Evolutionary conservation across 2,113 vertebrate species (phyloP), one percentile per base, ranked within the genome.

Genomic region (Aldabrachelys gigantea): DNA sequence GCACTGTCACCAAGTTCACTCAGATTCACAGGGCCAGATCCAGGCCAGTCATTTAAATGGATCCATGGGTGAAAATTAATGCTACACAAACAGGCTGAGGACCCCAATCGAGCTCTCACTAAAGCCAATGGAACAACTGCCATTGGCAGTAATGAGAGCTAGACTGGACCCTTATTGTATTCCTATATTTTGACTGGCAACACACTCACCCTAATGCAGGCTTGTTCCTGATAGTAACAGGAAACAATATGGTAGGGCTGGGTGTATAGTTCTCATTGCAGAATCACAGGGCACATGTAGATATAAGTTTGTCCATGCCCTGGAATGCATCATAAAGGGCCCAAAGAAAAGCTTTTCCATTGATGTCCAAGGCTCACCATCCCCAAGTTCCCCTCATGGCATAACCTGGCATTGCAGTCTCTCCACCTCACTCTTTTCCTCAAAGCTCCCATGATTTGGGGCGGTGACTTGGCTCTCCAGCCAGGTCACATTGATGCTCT

Each of bases 201-300:
- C 93, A 50, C 52, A 50, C 41, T 10, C 49, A 17, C 53, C n/a
- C 38, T 44, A 17, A 57, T 81, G 79, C 38, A 88, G 50, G 50
- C 82, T 12, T 86, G 17, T 57, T 89, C 25, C 87, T 75, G 22
- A 44, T 47, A 76, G 41, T 11, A 76, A 44, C 6, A 90, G 86
- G 49, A 93, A 88, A 82, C 80, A 31, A 80, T 56, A 90, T 87
- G 38, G 72, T 57, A 44, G 65, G 72, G 65, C 83, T 25, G 7
- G 52, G 80, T 93, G 93, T 86, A 91, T 87, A 96, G 41, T n/a
- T 72, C 65, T 72, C 65, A 38, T 72, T 72, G 65, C 65, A 22
- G 31, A 72, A 72, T 38, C 35, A 72, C 65, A 72, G 35, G 19
- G 65, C n/a, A 72, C 35, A 38, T 72, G 19, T 38, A 38, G 35